A percentile compares a stretch with the other conserved stretches of the same genome.
Evolutionary conservation across 2,113 vertebrate species (phyloP).

Genomic region (Hepsetus odoe): DNA sequence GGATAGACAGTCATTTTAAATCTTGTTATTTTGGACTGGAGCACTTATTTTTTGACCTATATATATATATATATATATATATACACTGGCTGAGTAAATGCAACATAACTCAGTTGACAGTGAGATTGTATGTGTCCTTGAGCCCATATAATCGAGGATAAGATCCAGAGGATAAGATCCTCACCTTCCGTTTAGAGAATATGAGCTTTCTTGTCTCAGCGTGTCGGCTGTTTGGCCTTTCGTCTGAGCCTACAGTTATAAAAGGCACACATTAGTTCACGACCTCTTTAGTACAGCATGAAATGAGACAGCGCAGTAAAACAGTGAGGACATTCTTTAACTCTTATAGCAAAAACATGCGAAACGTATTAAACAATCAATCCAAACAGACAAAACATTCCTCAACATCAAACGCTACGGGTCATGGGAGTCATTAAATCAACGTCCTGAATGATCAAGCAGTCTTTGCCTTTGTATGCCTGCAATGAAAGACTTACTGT

Average conservation of each 20-base stretch:
- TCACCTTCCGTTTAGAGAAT: slow-evolving; percentile 9
- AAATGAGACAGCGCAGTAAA: not conserved
- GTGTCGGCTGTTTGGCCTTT: slow-evolving; percentile 9
- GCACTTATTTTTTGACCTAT: not conserved
- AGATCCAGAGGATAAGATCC: not conserved
- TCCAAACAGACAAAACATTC: not conserved
- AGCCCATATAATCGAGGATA: not conserved
- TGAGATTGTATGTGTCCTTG: no score
- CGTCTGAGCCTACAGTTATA: slow-evolving; percentile 26
- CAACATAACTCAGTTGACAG: not conserved
- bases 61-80: no score
- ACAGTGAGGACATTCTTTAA: not conserved
- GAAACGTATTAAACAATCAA: not conserved
- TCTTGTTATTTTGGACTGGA: not conserved
- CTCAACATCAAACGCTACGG: not conserved
- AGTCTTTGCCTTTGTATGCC: not conserved
- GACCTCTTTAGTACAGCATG: not conserved
- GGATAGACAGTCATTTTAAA: not conserved
- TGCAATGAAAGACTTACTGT: slow-evolving; percentile 53
- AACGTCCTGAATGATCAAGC: not conserved
- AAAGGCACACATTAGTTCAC: not conserved
- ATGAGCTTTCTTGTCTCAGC: slow-evolving; percentile 6
- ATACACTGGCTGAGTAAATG: not conserved
- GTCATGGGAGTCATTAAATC: not conserved
- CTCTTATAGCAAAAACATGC: not conserved